phyloP scores from a whole-genome alignment of 2,888 invertebrate genomes.

The Artemia sp. region DNA sequence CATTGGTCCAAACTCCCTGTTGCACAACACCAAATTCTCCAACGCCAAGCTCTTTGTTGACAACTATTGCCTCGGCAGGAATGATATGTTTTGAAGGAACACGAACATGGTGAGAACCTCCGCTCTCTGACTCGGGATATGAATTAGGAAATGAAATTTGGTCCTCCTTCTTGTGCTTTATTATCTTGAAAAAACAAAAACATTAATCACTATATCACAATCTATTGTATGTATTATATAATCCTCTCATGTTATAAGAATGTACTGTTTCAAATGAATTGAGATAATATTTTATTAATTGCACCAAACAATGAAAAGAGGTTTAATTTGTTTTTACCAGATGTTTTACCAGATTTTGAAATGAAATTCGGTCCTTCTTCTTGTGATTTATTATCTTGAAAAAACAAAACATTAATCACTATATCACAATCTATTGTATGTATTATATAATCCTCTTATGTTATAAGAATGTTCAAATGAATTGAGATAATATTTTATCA shows the following conservation, averaged over 20 bases:
- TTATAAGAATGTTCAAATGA: no score
- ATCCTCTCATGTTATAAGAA: no score
- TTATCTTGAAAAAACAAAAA: slow-evolving; percentile 33
- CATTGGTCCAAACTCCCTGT: slow-evolving; percentile 88
- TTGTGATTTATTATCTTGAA: slow-evolving; percentile 44
- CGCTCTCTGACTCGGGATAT: slow-evolving; percentile 28
- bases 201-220: no score
- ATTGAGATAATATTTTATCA: no score
- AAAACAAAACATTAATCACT: background rate
- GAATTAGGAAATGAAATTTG: slow-evolving; percentile 24
- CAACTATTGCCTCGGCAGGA: slow-evolving; percentile 70
- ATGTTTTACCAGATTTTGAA: no score
- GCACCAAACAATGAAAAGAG: no score
- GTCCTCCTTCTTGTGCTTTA: slow-evolving; percentile 42
- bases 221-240: no score
- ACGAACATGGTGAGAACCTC: slow-evolving; percentile 34
- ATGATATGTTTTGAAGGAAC: slow-evolving; percentile 75
- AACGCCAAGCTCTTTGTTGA: slow-evolving; percentile 83
- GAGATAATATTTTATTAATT: no score
- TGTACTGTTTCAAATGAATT: no score
- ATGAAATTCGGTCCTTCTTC: slow-evolving; percentile 31
- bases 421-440: no score
- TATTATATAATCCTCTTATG: no score
- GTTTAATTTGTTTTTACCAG: no score
- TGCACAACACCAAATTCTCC: slow-evolving; percentile 98